These are phyloP conservation scores for Eupithecia dodoneata DNA, from an alignment of 2,888 invertebrate genomes.

Conservation along the genomic window DNA sequence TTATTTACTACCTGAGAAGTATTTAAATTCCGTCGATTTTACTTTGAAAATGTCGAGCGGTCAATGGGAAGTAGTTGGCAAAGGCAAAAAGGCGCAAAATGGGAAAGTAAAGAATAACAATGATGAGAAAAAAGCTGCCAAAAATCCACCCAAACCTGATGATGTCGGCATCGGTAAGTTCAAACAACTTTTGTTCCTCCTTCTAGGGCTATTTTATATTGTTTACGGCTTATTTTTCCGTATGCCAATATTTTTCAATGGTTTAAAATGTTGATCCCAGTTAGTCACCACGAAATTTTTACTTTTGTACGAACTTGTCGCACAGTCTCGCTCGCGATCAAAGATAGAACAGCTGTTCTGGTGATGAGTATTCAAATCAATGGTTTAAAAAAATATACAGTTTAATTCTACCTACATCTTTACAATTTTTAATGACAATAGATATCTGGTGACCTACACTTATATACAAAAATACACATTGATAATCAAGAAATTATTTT, in stretches of 20 bases:
- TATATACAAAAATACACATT: not conserved
- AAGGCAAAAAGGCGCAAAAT: constrained; percentile 85
- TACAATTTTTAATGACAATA: not conserved
- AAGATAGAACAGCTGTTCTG: constrained; percentile 16
- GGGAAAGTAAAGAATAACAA: constrained; percentile 81
- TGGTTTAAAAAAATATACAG: not conserved
- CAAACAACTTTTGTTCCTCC: constrained; percentile 13
- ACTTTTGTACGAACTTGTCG: not conserved
- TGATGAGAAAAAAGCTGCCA: constrained; percentile 85
- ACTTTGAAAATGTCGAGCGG: constrained; percentile 76
- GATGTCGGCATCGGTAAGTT: constrained; percentile 91
- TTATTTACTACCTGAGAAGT: constrained; percentile 76
- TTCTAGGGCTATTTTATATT: not conserved
- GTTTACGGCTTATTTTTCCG: not conserved
- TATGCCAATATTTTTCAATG: not conserved
- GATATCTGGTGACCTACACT: not conserved
- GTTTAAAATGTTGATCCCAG: not conserved
- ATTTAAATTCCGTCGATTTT: constrained; percentile 49
- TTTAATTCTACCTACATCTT: not conserved
- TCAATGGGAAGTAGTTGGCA: constrained; percentile 90
- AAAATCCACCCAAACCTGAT: constrained; percentile 88
- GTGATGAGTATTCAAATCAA: not conserved
- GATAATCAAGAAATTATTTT: not conserved
- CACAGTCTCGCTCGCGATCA: not conserved
- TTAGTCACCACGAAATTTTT: not conserved